Evolutionary conservation across 1,140 invertebrate species (phyloP).

Genomic region (Odontomachus brunneus): DNA sequence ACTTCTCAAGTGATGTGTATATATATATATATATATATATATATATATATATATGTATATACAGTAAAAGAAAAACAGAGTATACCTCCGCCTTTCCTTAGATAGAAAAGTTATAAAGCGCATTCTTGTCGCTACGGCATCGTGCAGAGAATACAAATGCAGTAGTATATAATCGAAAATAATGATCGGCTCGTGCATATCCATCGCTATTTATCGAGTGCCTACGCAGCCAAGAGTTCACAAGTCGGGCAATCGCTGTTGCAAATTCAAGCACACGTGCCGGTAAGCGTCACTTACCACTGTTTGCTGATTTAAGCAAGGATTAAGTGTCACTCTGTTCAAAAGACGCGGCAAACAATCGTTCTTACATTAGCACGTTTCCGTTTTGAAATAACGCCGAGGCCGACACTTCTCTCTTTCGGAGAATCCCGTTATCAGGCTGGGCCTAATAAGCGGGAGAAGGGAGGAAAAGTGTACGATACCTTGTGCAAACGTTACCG

Average conservation of each 20-base stretch:
- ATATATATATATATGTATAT: too few relatives aligned
- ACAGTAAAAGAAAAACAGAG: not conserved
- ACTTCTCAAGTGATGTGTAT: too few relatives aligned
- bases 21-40: too few relatives aligned
- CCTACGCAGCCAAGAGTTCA: conserved; percentile 16
- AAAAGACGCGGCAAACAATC: conserved; percentile 19
- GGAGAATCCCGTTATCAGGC: not conserved
- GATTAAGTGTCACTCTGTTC: conserved; percentile 46
- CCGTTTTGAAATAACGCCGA: not conserved
- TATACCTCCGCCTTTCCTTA: not conserved
- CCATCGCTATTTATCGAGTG: conserved; percentile 11
- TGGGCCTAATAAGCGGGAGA: not conserved
- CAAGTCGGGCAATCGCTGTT: conserved; percentile 26
- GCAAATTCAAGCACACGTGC: conserved; percentile 36
- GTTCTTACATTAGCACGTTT: conserved; percentile 19
- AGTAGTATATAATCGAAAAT: not conserved
- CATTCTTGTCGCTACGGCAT: conserved; percentile 29
- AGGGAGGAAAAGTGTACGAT: not conserved
- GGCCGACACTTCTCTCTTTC: conserved; percentile 5
- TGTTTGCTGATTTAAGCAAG: conserved; percentile 40
- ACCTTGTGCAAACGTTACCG: conserved; percentile 2
- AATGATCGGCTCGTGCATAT: conserved; percentile 29
- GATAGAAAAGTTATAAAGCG: not conserved
- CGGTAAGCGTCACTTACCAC: conserved; percentile 46
- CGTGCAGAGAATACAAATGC: conserved; percentile 16